Conservation (phyloP, 2,797 vertebrate genomes). For the Cygnus olor region DNA sequence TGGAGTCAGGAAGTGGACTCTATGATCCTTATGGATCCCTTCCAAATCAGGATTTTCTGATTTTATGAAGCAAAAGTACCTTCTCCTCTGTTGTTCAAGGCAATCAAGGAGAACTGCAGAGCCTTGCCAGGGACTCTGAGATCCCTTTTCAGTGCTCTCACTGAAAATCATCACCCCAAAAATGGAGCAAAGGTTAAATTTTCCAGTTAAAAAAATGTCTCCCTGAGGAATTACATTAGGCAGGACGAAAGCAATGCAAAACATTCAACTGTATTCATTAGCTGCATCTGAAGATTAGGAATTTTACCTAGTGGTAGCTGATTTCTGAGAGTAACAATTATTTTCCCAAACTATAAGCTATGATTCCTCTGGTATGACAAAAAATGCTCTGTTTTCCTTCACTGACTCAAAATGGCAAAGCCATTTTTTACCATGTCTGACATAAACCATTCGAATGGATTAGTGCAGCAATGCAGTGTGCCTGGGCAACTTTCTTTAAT, state of each 20-base stretch:
- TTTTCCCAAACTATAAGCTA: not conserved
- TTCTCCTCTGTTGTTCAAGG: slow-evolving; percentile 55
- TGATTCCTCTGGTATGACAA: not conserved
- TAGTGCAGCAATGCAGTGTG: not conserved
- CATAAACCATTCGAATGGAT: slow-evolving; percentile 6
- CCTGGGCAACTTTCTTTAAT: not conserved
- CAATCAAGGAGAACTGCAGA: slow-evolving; percentile 71
- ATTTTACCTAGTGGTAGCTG: slow-evolving; percentile 21
- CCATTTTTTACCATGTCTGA: slow-evolving; percentile 45
- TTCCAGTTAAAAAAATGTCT: not conserved
- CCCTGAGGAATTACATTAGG: slow-evolving; percentile 43
- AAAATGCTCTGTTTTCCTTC: not conserved
- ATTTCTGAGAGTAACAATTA: not conserved
- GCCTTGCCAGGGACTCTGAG: slow-evolving; percentile 9
- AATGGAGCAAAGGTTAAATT: slow-evolving; percentile 55
- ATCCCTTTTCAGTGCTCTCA: slow-evolving; percentile 1
- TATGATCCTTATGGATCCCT: not conserved
- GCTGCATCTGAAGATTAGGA: not conserved
- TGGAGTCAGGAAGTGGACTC: not conserved
- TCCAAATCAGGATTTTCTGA: not conserved
- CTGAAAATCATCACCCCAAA: slow-evolving; percentile 28
- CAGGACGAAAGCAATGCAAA: slow-evolving; percentile 19
- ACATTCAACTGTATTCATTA: slow-evolving; percentile 50
- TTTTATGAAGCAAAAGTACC: slow-evolving; percentile 45
- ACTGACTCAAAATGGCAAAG: not conserved